phyloP scores from a whole-genome alignment of 2,113 vertebrate genomes.

The Meriones unguiculatus region DNA sequence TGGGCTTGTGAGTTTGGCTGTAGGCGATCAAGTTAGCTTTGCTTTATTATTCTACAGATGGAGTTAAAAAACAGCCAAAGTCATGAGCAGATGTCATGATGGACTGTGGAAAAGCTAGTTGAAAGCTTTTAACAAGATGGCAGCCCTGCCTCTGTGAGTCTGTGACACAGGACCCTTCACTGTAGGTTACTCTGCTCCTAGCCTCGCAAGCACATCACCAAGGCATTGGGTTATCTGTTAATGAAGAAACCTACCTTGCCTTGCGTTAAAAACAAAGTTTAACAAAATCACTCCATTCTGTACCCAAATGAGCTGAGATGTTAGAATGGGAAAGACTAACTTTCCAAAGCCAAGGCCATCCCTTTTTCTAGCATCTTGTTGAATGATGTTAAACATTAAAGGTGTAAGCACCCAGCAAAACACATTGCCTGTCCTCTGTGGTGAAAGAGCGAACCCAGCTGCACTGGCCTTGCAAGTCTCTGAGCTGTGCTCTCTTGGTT shows the following conservation, averaged over 20 bases:
- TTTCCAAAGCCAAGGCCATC: not conserved
- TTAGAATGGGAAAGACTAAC: not conserved
- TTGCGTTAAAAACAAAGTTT: constrained; percentile 26
- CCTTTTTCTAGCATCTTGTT: not conserved
- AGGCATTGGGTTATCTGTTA: not conserved
- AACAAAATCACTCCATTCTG: not conserved
- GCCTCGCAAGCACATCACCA: not conserved
- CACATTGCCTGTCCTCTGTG: too few species aligned
- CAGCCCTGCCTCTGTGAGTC: not conserved
- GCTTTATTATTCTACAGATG: constrained; percentile 65
- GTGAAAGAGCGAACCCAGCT: not conserved
- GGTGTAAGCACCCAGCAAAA: not conserved
- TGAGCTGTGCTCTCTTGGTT: not conserved
- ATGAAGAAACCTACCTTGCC: not conserved
- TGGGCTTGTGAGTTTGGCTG: not conserved
- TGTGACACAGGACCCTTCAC: not conserved
- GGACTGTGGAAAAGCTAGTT: not conserved
- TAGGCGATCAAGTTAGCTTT: constrained; percentile 37
- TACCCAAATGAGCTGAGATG: not conserved
- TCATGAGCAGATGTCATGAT: not conserved
- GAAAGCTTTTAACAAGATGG: not conserved
- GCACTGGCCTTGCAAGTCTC: rapidly evolving
- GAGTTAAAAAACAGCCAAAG: constrained; percentile 53
- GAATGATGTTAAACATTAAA: not conserved
- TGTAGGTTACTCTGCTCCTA: not conserved